phyloP scores from a whole-genome alignment of 1,140 invertebrate genomes.

The Aporrectodea caliginosa region DNA sequence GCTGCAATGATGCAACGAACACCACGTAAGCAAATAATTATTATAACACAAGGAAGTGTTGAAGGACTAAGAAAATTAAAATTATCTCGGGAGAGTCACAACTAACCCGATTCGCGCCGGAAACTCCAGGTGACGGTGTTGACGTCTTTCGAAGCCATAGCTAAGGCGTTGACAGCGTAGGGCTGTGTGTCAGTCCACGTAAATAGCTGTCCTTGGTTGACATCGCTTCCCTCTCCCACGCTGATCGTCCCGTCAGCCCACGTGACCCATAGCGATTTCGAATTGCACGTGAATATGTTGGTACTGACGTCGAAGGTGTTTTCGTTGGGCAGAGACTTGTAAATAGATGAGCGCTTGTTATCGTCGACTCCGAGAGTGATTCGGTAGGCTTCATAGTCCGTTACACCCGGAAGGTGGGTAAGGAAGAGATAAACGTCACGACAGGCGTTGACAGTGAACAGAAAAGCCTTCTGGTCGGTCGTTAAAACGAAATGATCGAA shows the following conservation, averaged over 20 bases:
- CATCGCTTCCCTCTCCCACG: conserved; percentile 4
- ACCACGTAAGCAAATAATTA: too few species aligned
- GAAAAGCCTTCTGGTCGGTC: background rate
- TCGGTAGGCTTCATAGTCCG: background rate
- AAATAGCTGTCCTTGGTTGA: background rate
- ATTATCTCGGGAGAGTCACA: too few species aligned
- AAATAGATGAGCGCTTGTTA: background rate
- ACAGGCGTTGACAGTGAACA: background rate
- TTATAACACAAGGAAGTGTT: too few species aligned
- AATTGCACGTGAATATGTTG: background rate
- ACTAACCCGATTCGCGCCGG: background rate
- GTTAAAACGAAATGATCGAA: background rate
- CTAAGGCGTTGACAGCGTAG: background rate
- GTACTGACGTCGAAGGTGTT: background rate
- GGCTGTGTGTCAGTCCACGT: background rate
- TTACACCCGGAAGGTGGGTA: background rate
- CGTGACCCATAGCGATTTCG: background rate
- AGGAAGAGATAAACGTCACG: background rate
- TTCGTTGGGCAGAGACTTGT: background rate
- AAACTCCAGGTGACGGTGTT: background rate
- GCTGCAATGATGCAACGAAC: too few species aligned
- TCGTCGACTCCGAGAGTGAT: background rate
- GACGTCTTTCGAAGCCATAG: background rate
- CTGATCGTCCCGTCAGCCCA: conserved; percentile 4
- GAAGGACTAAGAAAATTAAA: too few species aligned